These are phyloP conservation scores for Eristalinus aeneus DNA, from an alignment of 2,888 invertebrate species.

Conservation along the genomic window DNA sequence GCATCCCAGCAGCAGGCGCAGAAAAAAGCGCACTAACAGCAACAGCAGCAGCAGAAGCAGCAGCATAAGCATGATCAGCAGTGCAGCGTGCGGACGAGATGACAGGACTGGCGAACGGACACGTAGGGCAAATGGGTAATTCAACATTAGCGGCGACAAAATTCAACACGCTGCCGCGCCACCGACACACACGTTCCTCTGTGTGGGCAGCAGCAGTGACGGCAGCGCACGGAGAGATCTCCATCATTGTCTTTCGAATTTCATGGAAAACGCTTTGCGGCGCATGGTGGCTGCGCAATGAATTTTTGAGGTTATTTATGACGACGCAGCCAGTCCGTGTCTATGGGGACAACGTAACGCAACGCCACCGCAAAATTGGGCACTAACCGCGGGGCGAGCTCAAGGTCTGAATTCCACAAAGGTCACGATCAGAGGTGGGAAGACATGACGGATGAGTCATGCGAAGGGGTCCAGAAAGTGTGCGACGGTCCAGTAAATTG, in stretches of 20 bases:
- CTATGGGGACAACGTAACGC: too few species aligned
- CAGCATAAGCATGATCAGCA: neutral
- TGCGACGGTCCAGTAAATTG: too few species aligned
- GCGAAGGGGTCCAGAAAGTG: too few species aligned
- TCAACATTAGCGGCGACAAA: constrained; percentile 53
- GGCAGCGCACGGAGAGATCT: constrained; percentile 31
- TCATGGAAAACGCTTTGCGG: constrained; percentile 8
- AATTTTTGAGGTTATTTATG: constrained; percentile 30
- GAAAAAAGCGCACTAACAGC: neutral
- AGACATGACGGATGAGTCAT: too few species aligned
- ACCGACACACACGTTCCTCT: constrained; percentile 59
- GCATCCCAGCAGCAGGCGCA: constrained; percentile 29
- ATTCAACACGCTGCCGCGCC: constrained; percentile 30
- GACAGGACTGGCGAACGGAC: constrained; percentile 17
- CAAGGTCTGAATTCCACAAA: neutral
- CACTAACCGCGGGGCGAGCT: neutral
- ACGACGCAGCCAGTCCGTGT: neutral
- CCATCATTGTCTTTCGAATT: constrained; percentile 54
- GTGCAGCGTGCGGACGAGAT: neutral
- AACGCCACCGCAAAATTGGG: neutral
- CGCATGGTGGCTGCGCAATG: neutral
- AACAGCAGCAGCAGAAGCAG: neutral
- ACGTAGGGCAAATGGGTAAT: constrained; percentile 59
- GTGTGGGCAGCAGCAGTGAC: constrained; percentile 50
- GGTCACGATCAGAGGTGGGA: neutral